Percentiles rank a stretch among this genome's conserved stretches.
Evolutionary conservation across 2,113 vertebrate species (phyloP).

Genomic region (Etheostoma spectabile): DNA sequence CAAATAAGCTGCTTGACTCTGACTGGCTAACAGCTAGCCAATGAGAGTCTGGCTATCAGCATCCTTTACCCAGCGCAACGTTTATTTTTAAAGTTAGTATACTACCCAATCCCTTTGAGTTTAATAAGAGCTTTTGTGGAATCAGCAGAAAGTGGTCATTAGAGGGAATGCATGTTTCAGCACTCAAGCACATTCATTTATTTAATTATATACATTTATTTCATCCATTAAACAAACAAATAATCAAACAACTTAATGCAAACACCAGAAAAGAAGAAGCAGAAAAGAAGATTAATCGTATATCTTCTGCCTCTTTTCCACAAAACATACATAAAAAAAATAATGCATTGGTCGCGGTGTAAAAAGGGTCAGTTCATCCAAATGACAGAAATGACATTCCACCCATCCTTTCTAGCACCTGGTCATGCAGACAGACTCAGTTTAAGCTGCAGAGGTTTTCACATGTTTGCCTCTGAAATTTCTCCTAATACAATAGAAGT

Average conservation of each 20-base stretch:
- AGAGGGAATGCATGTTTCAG: not conserved
- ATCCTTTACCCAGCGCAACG: too few species aligned
- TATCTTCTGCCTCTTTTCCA: too few species aligned
- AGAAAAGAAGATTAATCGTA: too few species aligned
- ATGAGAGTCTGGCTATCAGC: too few species aligned
- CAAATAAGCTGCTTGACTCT: not conserved
- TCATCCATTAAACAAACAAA: too few species aligned
- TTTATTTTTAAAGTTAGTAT: too few species aligned
- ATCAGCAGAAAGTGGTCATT: not conserved
- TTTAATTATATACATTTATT: too few species aligned
- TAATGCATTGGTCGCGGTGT: not conserved
- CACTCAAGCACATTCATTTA: too few species aligned
- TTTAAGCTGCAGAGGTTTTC: not conserved
- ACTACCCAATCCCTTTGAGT: not conserved
- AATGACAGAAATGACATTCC: not conserved
- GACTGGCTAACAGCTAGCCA: too few species aligned
- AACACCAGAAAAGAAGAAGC: too few species aligned
- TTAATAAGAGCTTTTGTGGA: not conserved
- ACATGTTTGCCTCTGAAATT: not conserved
- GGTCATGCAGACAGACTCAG: not conserved
- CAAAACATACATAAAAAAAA: too few species aligned
- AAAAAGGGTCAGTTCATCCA: not conserved
- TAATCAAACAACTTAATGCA: too few species aligned
- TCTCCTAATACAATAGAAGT: not conserved
- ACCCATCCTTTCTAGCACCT: not conserved